Evolutionary conservation across 1,140 invertebrate species (phyloP), one percentile per base, ranked within the genome.

Genomic region (Gryllus bimaculatus): DNA sequence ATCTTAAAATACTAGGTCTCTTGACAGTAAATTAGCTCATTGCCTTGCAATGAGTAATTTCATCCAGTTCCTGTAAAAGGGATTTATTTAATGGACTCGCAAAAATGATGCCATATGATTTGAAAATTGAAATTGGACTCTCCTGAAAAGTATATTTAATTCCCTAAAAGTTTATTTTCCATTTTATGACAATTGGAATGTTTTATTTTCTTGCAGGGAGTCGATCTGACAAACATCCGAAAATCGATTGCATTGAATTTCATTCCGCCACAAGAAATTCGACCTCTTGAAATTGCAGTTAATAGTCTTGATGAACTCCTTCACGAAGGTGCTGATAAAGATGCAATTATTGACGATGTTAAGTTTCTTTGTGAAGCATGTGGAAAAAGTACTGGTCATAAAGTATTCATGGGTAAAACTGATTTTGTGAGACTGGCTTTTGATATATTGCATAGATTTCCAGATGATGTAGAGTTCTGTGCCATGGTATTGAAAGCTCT

Each of bases 211-310:
- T 39, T 39, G 86, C 85, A 96, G 94, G 94, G 93, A 83, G 91
- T 95, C 20, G 92, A 95, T 86, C 86, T 96, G 80, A 90, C 89
- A 76, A 93, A 94, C 82, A 94, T 97, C 77, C 92, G 95, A 47
- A 93, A 92, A 85, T 91, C 94, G 83, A 39, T 26, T 47, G 26
- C 15, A 48, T 21, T 20, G 15, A 20, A 48, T 47, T 8, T 47
- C 47, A 78, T 39, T 74, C 49, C 84, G 13, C 80, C 78, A 47
- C 49, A 48, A 8, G 75, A 78, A 3, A 77, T 47, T 48, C 73
- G 76, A 12, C 47, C 77, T 26, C 18, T 73, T 74, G 54, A 73
- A 15, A 15, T 21, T 21, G 48, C 79, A 39, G 12, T 82, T 15
- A 13, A 78, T 18, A 47, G 47, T 18, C n/a, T 82, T 8, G 47